A percentile compares a stretch with the other conserved stretches of the same genome.
Conservation (phyloP, 2,113 vertebrate species). For the Opisthocomus hoazin region DNA sequence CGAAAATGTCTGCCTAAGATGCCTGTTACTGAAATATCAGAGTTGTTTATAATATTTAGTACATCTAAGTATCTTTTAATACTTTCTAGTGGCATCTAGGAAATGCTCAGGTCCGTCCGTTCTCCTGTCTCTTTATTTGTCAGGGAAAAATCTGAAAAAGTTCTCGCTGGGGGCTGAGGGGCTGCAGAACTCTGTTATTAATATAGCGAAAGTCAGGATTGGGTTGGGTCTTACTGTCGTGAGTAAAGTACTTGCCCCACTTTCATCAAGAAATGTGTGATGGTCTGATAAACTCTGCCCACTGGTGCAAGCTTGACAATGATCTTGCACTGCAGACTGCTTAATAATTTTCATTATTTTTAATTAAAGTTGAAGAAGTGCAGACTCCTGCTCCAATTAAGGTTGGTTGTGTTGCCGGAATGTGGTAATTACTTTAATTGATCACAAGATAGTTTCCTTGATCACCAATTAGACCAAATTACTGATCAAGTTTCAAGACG, state of each 20-base stretch:
- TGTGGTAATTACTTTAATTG: constrained; percentile 99
- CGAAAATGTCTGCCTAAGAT: neutral
- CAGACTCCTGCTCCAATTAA: constrained; percentile 90
- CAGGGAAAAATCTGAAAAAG: neutral
- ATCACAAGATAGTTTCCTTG: constrained; percentile 95
- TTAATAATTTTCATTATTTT: constrained; percentile 90
- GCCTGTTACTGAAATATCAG: neutral
- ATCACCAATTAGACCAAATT: constrained; percentile 96
- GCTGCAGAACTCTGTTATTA: neutral
- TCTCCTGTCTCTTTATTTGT: neutral
- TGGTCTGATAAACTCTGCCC: constrained; percentile 63
- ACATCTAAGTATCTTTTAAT: neutral
- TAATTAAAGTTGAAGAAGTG: constrained; percentile 92
- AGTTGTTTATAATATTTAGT: neutral
- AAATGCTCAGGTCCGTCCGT: neutral
- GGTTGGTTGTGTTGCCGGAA: constrained; percentile 97
- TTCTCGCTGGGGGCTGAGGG: neutral
- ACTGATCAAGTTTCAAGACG: constrained; percentile 93
- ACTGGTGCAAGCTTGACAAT: constrained; percentile 71
- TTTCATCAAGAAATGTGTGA: constrained; percentile 36
- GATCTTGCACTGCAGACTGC: constrained; percentile 79
- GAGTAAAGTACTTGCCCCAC: neutral
- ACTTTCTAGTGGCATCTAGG: neutral
- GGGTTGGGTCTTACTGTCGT: neutral
- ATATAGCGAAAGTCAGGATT: neutral